phyloP scores from a whole-genome alignment of 2,113 vertebrate genomes.

The Sardina pilchardus region DNA sequence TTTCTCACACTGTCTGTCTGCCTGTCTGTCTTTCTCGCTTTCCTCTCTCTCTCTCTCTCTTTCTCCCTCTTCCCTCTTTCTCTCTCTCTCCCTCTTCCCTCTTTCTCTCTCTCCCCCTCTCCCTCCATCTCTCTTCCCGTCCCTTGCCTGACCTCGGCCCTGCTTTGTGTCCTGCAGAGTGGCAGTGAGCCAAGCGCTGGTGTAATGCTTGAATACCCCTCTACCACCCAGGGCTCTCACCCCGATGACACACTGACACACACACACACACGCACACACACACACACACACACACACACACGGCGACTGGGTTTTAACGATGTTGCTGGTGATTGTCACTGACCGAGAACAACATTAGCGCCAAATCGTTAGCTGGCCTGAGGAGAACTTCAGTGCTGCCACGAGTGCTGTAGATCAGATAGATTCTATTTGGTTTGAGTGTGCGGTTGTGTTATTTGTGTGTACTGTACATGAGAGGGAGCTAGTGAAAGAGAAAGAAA shows the following conservation, averaged over 20 bases:
- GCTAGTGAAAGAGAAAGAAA: background rate
- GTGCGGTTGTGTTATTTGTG: background rate
- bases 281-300: background rate
- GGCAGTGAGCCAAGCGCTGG: background rate
- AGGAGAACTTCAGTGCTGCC: background rate
- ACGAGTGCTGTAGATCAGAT: background rate
- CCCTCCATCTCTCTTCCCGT: background rate
- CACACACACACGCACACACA: background rate
- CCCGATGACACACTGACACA: background rate
- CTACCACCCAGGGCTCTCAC: background rate
- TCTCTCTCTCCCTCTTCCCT: background rate
- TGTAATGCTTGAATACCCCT: slow-evolving; percentile 5
- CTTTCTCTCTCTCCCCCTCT: background rate
- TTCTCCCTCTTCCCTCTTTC: background rate
- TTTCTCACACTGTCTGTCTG: background rate
- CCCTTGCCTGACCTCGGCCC: slow-evolving; percentile 12
- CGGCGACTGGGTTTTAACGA: background rate
- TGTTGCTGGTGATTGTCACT: background rate
- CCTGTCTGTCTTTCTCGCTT: background rate
- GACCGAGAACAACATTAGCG: background rate
- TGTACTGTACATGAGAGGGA: slow-evolving; percentile 6
- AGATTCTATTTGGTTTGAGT: background rate
- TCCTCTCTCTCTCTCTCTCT: background rate
- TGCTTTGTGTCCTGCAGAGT: slow-evolving; percentile 25
- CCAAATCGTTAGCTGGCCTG: background rate